Evolutionary conservation across 1,140 invertebrate genomes (phyloP).

Genomic region (Amyelois transitella): DNA sequence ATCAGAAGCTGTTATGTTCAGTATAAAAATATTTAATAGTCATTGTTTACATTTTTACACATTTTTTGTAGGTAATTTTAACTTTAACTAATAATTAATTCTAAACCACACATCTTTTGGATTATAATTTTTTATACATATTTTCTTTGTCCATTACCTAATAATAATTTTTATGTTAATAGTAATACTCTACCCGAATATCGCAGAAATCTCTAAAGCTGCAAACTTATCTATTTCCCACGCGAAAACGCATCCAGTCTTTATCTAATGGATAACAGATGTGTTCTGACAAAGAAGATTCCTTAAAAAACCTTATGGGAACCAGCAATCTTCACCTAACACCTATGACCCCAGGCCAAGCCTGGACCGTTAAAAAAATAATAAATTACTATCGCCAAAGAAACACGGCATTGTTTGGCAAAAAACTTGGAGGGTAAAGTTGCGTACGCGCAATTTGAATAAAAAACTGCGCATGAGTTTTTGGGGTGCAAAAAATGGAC

Average conservation of each 20-base stretch:
- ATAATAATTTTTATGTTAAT: too few relatives aligned
- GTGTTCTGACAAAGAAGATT: conserved; percentile 38
- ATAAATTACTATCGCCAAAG: conserved; percentile 57
- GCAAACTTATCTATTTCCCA: conserved; percentile 27
- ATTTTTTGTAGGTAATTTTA: too few relatives aligned
- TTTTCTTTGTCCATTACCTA: too few relatives aligned
- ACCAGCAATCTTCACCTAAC: conserved; percentile 34
- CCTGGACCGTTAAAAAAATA: conserved; percentile 58
- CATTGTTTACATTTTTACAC: too few relatives aligned
- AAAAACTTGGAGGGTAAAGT: conserved; percentile 51
- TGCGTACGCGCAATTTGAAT: conserved; percentile 62
- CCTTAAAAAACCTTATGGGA: conserved; percentile 54
- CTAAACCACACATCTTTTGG: too few relatives aligned
- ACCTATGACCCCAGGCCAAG: conserved; percentile 64
- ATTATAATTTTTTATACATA: too few relatives aligned
- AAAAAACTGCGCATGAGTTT: conserved; percentile 26
- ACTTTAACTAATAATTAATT: too few relatives aligned
- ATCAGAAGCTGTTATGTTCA: too few relatives aligned
- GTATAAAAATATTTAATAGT: too few relatives aligned
- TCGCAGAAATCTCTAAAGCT: not conserved
- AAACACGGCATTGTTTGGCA: conserved; percentile 56
- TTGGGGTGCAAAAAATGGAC: conserved; percentile 54
- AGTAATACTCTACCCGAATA: too few relatives aligned
- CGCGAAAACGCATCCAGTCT: conserved; percentile 20
- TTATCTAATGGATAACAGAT: conserved; percentile 31